Evolutionary conservation across 2,113 vertebrate genomes (phyloP), one percentile per base, ranked within the genome.

Genomic region (Desmodus rotundus): DNA sequence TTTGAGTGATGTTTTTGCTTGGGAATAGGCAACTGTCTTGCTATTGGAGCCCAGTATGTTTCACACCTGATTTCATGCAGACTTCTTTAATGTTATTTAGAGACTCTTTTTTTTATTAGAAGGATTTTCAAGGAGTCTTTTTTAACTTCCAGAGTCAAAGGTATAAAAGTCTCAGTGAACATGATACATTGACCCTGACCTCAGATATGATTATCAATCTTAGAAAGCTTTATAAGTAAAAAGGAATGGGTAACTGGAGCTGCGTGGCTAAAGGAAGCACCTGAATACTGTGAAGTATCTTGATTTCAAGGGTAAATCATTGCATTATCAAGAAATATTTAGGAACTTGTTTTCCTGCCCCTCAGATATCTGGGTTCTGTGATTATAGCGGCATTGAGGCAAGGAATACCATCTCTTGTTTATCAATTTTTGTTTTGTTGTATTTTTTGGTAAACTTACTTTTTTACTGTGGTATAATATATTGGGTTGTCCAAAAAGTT

Each of bases 61-160:
- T 87, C 26, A 78, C 89, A 65, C 54, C 45, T 83, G 36, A 89
- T 94, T 12, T 72, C 45, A 45, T n/a, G 31, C 7, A 87, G 17
- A 41, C 50, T 38, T 93, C 50, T 72, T 78, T 90, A 72, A 58
- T 92, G 70, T n/a, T 81, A 15, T 65, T 83, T 67, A 56, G 50
- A 92, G 33, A 43, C 56, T 63, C 89, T 95, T 45, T 68, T 68
- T 91, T 58, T 88, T 87, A 56, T 90, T 93, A 54, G 73, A 70
- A 43, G 33, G 33, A 3, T 41, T 80, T 94, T 76, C 20, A 31
- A 68, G 68, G 72, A 85, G 8, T 15, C 54, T 54, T 92, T 89
- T 52, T 85, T 82, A 52, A 61, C 74, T 87, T 86, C 6, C 7
- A 84, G 41, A 96, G 56, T 93, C 41, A 93, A 72, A 84, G 14